Evolutionary conservation across 2,797 vertebrate species (phyloP).

Genomic region (Mormyrops attenuatus): DNA sequence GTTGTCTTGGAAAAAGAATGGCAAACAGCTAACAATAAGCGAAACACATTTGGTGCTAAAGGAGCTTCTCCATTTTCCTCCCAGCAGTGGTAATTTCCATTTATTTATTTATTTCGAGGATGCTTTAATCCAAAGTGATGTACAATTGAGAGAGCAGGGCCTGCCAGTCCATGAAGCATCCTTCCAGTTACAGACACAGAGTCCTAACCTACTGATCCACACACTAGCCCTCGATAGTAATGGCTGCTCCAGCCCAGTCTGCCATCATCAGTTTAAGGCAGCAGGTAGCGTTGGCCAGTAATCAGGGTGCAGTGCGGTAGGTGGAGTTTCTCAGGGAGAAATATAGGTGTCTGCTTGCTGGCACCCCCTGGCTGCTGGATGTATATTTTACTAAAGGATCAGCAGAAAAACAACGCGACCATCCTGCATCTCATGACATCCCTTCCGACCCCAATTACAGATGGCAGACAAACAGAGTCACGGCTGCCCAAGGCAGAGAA

Average conservation of each 20-base stretch:
- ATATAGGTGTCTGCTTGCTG: background rate
- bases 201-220: background rate
- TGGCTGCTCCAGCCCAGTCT: background rate
- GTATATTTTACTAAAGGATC: background rate
- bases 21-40: background rate
- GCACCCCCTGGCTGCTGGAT: background rate
- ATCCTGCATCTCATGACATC: background rate
- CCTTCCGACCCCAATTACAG: conserved; percentile 51
- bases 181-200: background rate
- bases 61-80: background rate
- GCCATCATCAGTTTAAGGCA: background rate
- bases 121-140: background rate
- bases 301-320: background rate
- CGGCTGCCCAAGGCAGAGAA: conserved; percentile 72
- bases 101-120: background rate
- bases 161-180: background rate
- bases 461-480: conserved; percentile 70
- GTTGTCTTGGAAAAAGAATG: background rate
- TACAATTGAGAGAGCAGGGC: background rate
- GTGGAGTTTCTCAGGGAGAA: background rate
- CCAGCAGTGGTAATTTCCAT: background rate
- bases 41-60: background rate
- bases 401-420: background rate
- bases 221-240: background rate
- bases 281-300: background rate